Conservation (phyloP, 2,888 invertebrate species). For the Melanotus villosus region DNA sequence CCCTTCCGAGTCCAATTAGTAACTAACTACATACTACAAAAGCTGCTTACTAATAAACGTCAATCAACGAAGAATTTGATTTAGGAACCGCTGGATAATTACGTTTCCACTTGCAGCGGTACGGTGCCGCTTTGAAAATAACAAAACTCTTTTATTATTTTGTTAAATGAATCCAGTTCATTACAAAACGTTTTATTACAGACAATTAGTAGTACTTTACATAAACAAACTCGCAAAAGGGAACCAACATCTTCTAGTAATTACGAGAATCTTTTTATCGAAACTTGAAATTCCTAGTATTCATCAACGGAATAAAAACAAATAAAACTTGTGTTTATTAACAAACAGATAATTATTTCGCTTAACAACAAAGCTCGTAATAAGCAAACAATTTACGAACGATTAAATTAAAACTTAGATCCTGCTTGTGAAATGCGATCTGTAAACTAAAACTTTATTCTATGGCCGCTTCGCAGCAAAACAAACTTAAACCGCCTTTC, state of each 20-base stretch:
- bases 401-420: conserved; percentile 24
- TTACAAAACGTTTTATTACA: background rate
- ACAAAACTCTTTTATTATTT: background rate
- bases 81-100: background rate
- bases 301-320: background rate
- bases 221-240: too few species aligned
- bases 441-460: background rate
- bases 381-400: conserved; percentile 13
- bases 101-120: background rate
- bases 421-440: background rate
- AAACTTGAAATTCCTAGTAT: too few species aligned
- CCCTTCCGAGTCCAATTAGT: background rate
- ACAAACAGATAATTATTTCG: background rate
- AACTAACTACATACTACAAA: background rate
- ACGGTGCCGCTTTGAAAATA: background rate
- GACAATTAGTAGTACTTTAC: too few species aligned
- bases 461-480: background rate
- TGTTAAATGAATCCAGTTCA: background rate
- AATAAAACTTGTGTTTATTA: background rate
- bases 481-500: conserved; percentile 14
- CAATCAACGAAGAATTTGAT: conserved; percentile 12
- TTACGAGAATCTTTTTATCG: too few species aligned
- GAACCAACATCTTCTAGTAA: too few species aligned
- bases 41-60: conserved; percentile 9
- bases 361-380: conserved; percentile 3